A percentile compares a stretch with the other conserved stretches of the same genome.
Conservation (phyloP, 1,140 invertebrate species). For the Hyphantria cunea region DNA sequence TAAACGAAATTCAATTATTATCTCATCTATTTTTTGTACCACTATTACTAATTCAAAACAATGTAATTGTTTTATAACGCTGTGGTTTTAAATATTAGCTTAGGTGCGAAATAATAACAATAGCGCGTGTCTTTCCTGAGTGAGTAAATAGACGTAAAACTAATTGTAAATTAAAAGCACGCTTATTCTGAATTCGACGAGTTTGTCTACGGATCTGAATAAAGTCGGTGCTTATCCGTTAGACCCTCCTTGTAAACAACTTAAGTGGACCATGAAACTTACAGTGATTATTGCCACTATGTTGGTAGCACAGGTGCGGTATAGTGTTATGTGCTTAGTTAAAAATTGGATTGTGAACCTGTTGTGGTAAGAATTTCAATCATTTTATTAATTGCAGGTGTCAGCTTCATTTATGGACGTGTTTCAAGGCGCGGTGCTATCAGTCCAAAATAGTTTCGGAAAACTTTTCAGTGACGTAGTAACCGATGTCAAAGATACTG, state of each 20-base stretch:
- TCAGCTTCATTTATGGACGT: slow-evolving; percentile 53
- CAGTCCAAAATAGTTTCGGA: slow-evolving; percentile 54
- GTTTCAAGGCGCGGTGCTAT: slow-evolving; percentile 48
- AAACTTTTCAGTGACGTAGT: slow-evolving; percentile 63
- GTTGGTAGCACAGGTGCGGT: slow-evolving; percentile 14
- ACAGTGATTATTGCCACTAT: slow-evolving; percentile 26
- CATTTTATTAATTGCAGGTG: slow-evolving; percentile 32
- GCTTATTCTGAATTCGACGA: slow-evolving; percentile 4
- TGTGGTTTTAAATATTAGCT: slow-evolving; percentile 16
- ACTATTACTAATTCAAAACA: slow-evolving; percentile 3
- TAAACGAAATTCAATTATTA: slow-evolving; percentile 35
- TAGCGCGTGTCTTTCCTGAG: slow-evolving; percentile 33
- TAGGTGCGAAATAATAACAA: slow-evolving; percentile 9
- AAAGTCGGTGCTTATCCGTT: slow-evolving; percentile 13
- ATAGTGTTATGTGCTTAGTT: not conserved
- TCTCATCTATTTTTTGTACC: slow-evolving; percentile 8
- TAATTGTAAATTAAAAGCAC: slow-evolving; percentile 11
- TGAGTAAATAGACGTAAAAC: slow-evolving; percentile 34
- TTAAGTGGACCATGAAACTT: slow-evolving; percentile 39
- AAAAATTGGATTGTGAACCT: not conserved
- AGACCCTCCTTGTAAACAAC: slow-evolving; percentile 10
- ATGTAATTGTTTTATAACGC: slow-evolving; percentile 8
- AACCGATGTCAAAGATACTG: slow-evolving; percentile 55
- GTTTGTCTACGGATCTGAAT: slow-evolving; percentile 21
- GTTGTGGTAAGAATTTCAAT: slow-evolving; percentile 11